These are phyloP conservation scores for Lerema accius DNA, from an alignment of 1,140 invertebrate species.

Conservation along the genomic window DNA sequence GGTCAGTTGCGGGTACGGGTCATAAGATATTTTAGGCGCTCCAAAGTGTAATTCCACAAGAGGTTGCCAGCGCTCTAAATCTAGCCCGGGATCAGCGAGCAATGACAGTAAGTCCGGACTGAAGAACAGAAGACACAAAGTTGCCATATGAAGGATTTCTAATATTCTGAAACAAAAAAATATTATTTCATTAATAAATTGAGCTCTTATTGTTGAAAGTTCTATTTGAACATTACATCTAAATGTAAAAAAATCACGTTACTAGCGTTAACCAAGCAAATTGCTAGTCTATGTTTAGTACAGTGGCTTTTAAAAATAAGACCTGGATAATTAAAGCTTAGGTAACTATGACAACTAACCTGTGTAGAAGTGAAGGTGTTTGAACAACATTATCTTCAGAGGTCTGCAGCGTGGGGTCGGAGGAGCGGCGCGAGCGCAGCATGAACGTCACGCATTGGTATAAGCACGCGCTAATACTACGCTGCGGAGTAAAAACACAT, in stretches of 20 bases:
- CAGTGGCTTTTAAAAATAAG: too few relatives aligned
- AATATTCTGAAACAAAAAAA: conserved; percentile 63
- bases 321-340: too few relatives aligned
- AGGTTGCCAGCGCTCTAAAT: conserved; percentile 79
- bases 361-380: conserved; percentile 53
- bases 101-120: conserved; percentile 82
- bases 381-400: conserved; percentile 35
- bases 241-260: too few relatives aligned
- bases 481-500: conserved; percentile 54
- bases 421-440: conserved; percentile 64
- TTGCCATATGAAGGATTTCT: conserved; percentile 80
- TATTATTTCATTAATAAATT: too few relatives aligned
- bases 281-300: too few relatives aligned
- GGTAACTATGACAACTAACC: conserved; percentile 53
- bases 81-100: conserved; percentile 76
- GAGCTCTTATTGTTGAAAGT: too few relatives aligned
- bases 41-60: conserved; percentile 84
- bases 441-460: conserved; percentile 74
- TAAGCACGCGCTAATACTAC: conserved; percentile 76
- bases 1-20: conserved; percentile 78
- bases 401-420: conserved; percentile 51
- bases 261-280: too few relatives aligned
- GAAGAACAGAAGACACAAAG: conserved; percentile 81
- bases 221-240: too few relatives aligned
- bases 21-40: conserved; percentile 82